These are phyloP conservation scores for Furnarius figulus DNA, from an alignment of 2,113 vertebrate genomes.

Conservation along the genomic window DNA sequence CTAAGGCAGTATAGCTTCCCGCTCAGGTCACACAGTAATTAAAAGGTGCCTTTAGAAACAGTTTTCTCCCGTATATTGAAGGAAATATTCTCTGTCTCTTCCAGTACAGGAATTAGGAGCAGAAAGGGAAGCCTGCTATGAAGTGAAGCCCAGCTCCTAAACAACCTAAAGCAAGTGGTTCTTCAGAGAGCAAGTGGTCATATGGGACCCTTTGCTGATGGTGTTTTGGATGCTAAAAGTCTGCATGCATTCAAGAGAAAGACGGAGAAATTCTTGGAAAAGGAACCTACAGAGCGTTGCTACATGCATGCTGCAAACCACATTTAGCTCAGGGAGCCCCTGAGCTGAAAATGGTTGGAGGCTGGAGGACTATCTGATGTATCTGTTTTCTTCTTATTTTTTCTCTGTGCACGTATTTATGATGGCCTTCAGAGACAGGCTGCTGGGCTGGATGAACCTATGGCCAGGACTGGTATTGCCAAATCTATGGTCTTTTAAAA, in stretches of 20 bases:
- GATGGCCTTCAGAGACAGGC: not conserved
- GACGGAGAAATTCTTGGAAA: not conserved
- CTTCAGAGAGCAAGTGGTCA: not conserved
- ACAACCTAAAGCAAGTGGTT: not conserved
- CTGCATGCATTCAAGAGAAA: not conserved
- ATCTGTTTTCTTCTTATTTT: not conserved
- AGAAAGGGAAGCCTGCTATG: not conserved
- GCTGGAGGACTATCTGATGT: not conserved
- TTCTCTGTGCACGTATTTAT: not conserved
- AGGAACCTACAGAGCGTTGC: not conserved
- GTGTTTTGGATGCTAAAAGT: not conserved
- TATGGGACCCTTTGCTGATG: not conserved
- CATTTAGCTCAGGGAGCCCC: not conserved
- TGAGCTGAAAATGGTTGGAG: not conserved
- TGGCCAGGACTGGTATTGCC: not conserved
- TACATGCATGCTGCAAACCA: not conserved
- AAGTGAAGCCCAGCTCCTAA: not conserved
- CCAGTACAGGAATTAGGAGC: not conserved
- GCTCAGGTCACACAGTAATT: not conserved
- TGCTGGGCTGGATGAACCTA: not conserved
- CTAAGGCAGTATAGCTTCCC: not conserved
- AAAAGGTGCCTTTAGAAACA: not conserved
- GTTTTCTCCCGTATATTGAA: not conserved
- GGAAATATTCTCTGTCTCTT: not conserved
- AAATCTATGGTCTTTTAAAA: not conserved